Base-by-base conservation (phyloP, 1,140 invertebrate species). In the Neuroterus valhalla region DNA sequence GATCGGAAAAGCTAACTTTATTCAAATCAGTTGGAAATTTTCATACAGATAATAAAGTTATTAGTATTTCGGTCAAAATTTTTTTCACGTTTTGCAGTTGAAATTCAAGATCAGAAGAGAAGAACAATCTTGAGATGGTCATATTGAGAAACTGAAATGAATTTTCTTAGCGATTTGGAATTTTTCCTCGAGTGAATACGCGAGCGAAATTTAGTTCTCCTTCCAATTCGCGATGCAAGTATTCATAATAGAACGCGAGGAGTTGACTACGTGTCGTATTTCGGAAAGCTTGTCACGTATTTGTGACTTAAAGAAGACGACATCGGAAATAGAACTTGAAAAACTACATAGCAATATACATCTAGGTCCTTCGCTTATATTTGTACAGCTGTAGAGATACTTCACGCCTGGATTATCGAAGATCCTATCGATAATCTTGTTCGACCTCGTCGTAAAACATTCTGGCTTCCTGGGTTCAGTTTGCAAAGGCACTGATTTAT, bases 341-440 rank as follows among this genome's bases (percentile, higher is more conserved):
- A 55, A 55, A 26, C 6, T 12, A 55, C 10, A 5, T n/a, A 48
- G 17, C n/a, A 48, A 17, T 10, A 14, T 55, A 52, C 21, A 21
- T 55, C 14, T 21, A 8, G 14, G 3, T 62, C n/a, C 46, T 62
- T 62, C 23, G 5, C 31, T 26, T 62, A 12, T 62, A 31, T 62
- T 62, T 62, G 15, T 62, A n/a, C 31, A 14, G n/a, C 3, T 31
- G 11, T 62, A 15, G 23, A 26, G 26, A 62, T 62, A 62, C 55
- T 62, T 62, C 31, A 23, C 55, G 55, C 55, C 23, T 38, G 55
- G 55, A 62, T 62, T 62, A 62, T 62, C 55, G 55, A 62, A 62
- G 55, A 62, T 62, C 55, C 55, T 31, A 62, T 62, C 55, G 55
- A 62, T 62, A 62, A 62, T 62, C 55, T 62, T 62, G 55, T 62